Base-by-base conservation (phyloP, 1,140 invertebrate genomes). In the Rhopalosiphum padi region DNA sequence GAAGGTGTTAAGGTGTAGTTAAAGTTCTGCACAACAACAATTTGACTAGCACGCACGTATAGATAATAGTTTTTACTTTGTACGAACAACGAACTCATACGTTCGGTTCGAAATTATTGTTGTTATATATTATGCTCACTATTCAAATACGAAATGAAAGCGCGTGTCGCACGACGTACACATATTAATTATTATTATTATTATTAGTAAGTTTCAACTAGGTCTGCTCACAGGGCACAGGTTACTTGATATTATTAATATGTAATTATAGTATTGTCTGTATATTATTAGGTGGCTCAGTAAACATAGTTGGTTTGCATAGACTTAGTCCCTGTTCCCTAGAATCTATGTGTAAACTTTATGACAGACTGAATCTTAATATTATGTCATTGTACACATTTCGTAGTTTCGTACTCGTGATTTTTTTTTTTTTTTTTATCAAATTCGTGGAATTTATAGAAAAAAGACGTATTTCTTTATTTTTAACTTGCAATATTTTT, bases 101-200 rank as follows among this genome's bases (percentile, higher is more conserved):
- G 15, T 0, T 77, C 4, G 4, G 1, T 77, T 77, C 11, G n/a
- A 77, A 77, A 77, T 77, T 77, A 68, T 68, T 68, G 60, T 68
- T n/a, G 23, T 25, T 51, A 15, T 6, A 30, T 68, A n/a, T 68
- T 68, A n/a, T 68, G 60, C 30, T 1, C 30, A n/a, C 60, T n/a
- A 18, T 35, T 77, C 60, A 35, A n/a, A 77, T 35, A 77, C 30
- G 15, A 4, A 18, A 77, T 77, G 60, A n/a, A 77, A 77, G n/a
- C 15, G n/a, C 15, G 15, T 77, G 60, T 60, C 60, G 30, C 3
- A 68, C 60, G 15, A 18, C 30, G 5, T n/a, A 77, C n/a, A 77
- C 60, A 77, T 77, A 77, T 77, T 77, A 77, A n/a, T 35, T 35
- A n/a, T 77, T n/a, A 77, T 77, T 68, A n/a, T n/a, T 77, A 53